Evolutionary conservation across 1,140 invertebrate genomes (phyloP).

Genomic region (Solen grandis): DNA sequence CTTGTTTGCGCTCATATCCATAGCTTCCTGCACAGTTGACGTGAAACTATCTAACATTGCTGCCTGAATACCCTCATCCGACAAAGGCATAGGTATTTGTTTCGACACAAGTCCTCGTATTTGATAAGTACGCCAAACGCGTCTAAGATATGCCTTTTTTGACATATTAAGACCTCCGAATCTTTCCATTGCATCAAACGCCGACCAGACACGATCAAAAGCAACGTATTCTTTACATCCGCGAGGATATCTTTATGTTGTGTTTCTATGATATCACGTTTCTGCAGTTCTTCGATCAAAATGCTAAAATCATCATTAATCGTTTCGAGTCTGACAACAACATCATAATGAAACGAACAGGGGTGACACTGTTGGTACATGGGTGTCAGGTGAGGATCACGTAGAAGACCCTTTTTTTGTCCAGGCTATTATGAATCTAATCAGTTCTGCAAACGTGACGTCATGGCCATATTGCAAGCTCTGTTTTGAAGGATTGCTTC

Average conservation of each 20-base stretch:
- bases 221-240: not conserved
- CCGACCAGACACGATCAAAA: not conserved
- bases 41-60: too few species aligned
- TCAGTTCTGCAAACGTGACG: conserved; percentile 2
- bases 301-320: not conserved
- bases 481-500: not conserved
- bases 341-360: too few species aligned
- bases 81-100: not conserved
- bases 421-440: not conserved
- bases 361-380: too few species aligned
- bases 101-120: not conserved
- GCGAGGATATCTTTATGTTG: not conserved
- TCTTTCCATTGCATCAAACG: too few species aligned
- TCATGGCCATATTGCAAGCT: conserved; percentile 4
- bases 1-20: too few species aligned
- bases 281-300: not conserved
- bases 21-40: too few species aligned
- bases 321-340: not conserved
- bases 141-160: not conserved
- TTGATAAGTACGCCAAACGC: conserved; percentile 1
- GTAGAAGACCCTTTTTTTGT: not conserved
- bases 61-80: too few species aligned
- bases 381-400: not conserved
- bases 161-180: not conserved
- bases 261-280: not conserved